Evolutionary conservation across 1,140 invertebrate species (phyloP).

Genomic region (Rhopalosiphum padi): DNA sequence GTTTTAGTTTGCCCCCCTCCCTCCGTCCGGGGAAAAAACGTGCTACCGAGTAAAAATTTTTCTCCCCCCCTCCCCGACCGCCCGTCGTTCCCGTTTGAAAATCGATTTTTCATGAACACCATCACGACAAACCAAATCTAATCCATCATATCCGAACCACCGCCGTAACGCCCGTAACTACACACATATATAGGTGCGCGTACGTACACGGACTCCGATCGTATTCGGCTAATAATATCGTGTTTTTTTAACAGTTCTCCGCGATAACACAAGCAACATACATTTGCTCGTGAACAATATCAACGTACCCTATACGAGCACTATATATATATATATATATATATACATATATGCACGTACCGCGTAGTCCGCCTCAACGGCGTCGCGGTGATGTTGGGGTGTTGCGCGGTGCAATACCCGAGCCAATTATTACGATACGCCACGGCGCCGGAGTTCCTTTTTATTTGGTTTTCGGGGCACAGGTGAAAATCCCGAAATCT

Average conservation of each 20-base stretch:
- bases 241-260: background rate
- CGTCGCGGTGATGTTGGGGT: background rate
- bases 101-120: conserved; percentile 51
- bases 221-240: background rate
- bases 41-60: conserved; percentile 37
- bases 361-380: background rate
- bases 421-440: conserved; percentile 9
- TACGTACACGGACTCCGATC: background rate
- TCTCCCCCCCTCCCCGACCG: background rate
- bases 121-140: conserved; percentile 44
- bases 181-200: background rate
- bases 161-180: background rate
- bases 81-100: background rate
- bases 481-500: conserved; percentile 26
- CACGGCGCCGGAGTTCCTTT: background rate
- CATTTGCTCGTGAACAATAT: background rate
- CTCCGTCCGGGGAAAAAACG: background rate
- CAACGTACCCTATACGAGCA: background rate
- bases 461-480: background rate
- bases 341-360: background rate
- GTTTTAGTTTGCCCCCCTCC: background rate
- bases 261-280: background rate
- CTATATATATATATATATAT: too few species aligned
- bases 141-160: conserved; percentile 39
- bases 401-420: background rate